Base-by-base conservation (phyloP, 1,140 invertebrate genomes). In the Epicauta chinensis region DNA sequence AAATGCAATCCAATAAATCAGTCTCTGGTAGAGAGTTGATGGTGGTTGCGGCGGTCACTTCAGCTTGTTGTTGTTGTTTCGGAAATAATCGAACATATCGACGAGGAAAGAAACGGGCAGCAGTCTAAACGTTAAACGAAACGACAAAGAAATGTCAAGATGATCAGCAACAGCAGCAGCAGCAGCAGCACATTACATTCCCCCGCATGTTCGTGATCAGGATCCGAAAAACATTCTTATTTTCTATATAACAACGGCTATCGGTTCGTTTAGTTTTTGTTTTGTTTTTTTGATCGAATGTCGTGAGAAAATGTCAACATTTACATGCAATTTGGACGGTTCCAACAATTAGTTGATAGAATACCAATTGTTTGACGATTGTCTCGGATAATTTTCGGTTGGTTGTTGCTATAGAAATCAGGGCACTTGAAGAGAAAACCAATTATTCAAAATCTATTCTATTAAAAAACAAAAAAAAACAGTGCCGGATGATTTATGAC, bases 261-360 rank as follows among this genome's bases (percentile, higher is more conserved):
- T 34, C 11, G 10, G 32, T n/a, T n/a, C 32, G 10, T 34, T 34
- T 11, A n/a, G 32, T 34, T 34, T 34, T n/a, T n/a, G n/a, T n/a
- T 12, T 34, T 34, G 10, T 34, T n/a, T 3, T 30, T 11, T 34
- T 34, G 32, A 34, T 34, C 10, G 12, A n/a, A 12, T 35, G 37
- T 41, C 51, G 51, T 53, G 51, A 53, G 51, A 53, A 53, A 53
- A 53, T 53, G 51, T 42, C 39, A 53, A 53, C 41, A 53, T 36
- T 43, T 42, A 51, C 40, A 43, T 42, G 31, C 42, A 51, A 38
- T 37, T 15, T 23, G 30, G 48, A 13, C 34, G 23, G 23, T 23
- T 23, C 7, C 7, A 23, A 23, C 23, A 23, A 23, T 23, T 23
- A 7, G 23, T 7, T 3, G 23, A 23, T 23, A 3, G 23, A n/a